phyloP scores from a whole-genome alignment of 2,797 vertebrate species.

The Pangasius mekongensis region DNA sequence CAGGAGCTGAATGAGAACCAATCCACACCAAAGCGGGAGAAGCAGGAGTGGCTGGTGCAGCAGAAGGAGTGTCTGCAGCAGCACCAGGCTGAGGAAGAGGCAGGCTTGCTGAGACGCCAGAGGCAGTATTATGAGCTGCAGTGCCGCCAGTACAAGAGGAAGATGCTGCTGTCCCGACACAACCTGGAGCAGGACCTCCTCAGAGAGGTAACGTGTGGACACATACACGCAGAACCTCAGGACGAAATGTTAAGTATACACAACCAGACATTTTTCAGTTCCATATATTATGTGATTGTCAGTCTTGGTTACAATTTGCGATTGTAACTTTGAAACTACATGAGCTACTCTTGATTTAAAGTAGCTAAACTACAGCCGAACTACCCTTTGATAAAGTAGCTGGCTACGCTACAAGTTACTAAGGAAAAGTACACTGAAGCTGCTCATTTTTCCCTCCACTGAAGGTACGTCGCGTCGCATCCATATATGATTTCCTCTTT shows the following conservation, averaged over 20 bases:
- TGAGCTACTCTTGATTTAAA: not conserved
- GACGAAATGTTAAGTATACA: not conserved
- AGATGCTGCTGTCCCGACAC: slow-evolving; percentile 87
- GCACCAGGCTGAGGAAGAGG: slow-evolving; percentile 89
- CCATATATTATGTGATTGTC: not conserved
- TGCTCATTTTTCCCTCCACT: not conserved
- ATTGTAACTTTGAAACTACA: not conserved
- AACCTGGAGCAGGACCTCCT: slow-evolving; percentile 89
- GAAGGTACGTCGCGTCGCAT: not conserved
- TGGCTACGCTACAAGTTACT: not conserved
- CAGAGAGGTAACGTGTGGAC: slow-evolving; percentile 57
- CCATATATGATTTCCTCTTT: no score
- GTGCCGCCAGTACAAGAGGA: slow-evolving; percentile 91
- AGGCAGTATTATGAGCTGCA: slow-evolving; percentile 92
- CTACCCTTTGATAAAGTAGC: not conserved
- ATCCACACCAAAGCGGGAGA: slow-evolving; percentile 91
- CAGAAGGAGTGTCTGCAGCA: slow-evolving; percentile 94
- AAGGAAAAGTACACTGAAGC: not conserved
- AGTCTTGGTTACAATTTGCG: not conserved
- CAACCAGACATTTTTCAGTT: not conserved
- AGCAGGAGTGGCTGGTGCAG: slow-evolving; percentile 90
- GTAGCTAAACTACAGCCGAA: not conserved
- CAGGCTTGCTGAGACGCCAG: slow-evolving; percentile 84
- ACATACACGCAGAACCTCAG: not conserved
- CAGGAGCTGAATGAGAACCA: slow-evolving; percentile 93